Evolutionary conservation across 2,888 invertebrate species (phyloP).

Genomic region (Microplitis manilae): DNA sequence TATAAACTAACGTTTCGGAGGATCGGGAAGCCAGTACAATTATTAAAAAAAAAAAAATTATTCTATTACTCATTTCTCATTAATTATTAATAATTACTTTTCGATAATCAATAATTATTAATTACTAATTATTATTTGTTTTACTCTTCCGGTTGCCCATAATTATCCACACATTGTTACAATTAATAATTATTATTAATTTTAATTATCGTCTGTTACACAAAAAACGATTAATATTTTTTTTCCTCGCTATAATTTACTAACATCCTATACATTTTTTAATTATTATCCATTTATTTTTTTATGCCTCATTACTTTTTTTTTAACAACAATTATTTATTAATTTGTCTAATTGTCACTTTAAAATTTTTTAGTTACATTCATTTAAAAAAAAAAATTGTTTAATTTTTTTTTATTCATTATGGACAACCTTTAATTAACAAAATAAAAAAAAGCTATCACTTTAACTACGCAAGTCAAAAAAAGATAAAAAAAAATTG

Average conservation of each 20-base stretch:
- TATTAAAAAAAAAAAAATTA: slow-evolving; percentile 54
- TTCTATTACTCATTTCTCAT: slow-evolving; percentile 5
- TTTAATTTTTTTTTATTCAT: slow-evolving; percentile 54
- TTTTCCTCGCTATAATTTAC: slow-evolving; percentile 9
- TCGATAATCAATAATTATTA: slow-evolving; percentile 37
- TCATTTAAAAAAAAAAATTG: slow-evolving; percentile 48
- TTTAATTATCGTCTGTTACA: background rate
- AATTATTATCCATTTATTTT: slow-evolving; percentile 10
- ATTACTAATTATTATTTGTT: slow-evolving; percentile 28
- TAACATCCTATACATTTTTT: background rate
- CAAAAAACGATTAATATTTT: slow-evolving; percentile 16
- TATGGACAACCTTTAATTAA: slow-evolving; percentile 68
- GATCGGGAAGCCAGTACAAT: slow-evolving; percentile 70
- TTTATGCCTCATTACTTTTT: background rate
- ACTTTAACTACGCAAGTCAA: slow-evolving; percentile 57
- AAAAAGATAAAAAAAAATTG: slow-evolving; percentile 55
- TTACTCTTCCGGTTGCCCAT: slow-evolving; percentile 42
- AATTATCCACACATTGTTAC: slow-evolving; percentile 32
- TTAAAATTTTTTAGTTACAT: slow-evolving; percentile 44
- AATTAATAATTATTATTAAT: background rate
- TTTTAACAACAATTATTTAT: background rate
- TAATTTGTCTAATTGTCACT: slow-evolving; percentile 21
- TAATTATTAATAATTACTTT: slow-evolving; percentile 17
- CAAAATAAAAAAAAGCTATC: slow-evolving; percentile 57
- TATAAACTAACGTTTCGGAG: slow-evolving; percentile 67